Conservation (phyloP, 2,113 vertebrate species). For the Excalfactoria chinensis region DNA sequence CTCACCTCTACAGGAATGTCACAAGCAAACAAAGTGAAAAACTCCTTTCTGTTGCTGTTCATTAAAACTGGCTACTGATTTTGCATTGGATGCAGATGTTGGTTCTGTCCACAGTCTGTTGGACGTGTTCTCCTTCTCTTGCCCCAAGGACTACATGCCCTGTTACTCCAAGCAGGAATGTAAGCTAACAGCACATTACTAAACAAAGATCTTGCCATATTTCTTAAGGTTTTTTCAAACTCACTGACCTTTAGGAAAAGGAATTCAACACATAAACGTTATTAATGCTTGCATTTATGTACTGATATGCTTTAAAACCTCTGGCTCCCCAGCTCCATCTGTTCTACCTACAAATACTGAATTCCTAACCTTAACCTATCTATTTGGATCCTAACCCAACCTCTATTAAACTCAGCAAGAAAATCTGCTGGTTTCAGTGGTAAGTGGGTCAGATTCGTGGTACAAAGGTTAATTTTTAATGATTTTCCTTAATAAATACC, state of each 20-base stretch:
- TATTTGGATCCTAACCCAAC: background rate
- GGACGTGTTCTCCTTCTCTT: background rate
- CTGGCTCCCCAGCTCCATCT: background rate
- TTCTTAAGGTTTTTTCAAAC: background rate
- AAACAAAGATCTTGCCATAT: background rate
- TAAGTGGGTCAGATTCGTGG: background rate
- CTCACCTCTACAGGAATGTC: background rate
- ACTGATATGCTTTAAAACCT: background rate
- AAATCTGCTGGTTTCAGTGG: background rate
- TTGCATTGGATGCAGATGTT: rapidly evolving
- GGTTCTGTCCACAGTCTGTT: background rate
- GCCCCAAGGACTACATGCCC: background rate
- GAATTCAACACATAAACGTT: background rate
- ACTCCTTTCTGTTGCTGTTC: no score
- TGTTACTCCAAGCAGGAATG: background rate
- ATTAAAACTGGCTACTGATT: background rate
- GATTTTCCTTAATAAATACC: background rate
- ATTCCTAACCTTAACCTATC: background rate
- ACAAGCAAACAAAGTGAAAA: background rate
- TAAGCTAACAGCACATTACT: background rate
- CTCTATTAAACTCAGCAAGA: background rate
- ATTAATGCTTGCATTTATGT: background rate
- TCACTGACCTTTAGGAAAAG: background rate
- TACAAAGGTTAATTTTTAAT: background rate
- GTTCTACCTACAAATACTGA: background rate